A percentile compares a stretch with the other conserved stretches of the same genome.
Conservation (phyloP, 2,113 vertebrate genomes). For the Aphelocoma coerulescens region DNA sequence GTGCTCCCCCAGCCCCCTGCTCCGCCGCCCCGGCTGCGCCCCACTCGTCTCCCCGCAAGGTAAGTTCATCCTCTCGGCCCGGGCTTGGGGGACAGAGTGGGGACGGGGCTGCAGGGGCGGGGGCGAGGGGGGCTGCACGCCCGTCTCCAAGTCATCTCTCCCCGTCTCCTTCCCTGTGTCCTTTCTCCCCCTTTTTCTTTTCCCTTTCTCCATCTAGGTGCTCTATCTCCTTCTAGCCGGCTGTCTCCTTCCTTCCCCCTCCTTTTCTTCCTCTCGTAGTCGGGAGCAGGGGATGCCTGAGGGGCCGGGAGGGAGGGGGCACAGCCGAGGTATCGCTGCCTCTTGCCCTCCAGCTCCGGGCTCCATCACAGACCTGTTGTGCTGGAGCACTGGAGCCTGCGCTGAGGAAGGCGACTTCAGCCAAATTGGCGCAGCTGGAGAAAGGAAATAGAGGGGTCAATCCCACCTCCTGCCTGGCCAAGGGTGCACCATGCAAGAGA, state of each 20-base stretch:
- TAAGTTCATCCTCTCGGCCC: slow-evolving; percentile 25
- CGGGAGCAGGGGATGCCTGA: neutral
- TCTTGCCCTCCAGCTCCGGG: slow-evolving; percentile 29
- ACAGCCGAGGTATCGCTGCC: neutral
- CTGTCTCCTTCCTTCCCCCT: neutral
- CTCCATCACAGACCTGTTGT: slow-evolving; percentile 67
- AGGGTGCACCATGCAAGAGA: neutral
- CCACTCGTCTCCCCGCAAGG: slow-evolving; percentile 31
- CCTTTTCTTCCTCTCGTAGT: neutral
- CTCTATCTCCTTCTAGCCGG: neutral
- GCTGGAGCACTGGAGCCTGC: slow-evolving; percentile 41
- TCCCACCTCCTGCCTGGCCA: neutral
- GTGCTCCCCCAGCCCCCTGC: neutral
- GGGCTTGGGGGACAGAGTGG: neutral
- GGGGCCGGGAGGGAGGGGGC: neutral
- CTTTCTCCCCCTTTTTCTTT: slow-evolving; percentile 14
- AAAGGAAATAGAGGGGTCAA: neutral
- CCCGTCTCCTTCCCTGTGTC: slow-evolving; percentile 43
- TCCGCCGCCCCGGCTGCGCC: slow-evolving; percentile 14
- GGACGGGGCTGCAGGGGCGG: neutral
- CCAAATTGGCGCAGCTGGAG: slow-evolving; percentile 48
- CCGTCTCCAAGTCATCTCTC: neutral
- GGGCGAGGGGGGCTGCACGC: neutral
- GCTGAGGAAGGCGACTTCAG: slow-evolving; percentile 35
- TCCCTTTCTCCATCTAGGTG: neutral